Conservation (phyloP, 2,888 invertebrate genomes). For the Athalia circularis region DNA sequence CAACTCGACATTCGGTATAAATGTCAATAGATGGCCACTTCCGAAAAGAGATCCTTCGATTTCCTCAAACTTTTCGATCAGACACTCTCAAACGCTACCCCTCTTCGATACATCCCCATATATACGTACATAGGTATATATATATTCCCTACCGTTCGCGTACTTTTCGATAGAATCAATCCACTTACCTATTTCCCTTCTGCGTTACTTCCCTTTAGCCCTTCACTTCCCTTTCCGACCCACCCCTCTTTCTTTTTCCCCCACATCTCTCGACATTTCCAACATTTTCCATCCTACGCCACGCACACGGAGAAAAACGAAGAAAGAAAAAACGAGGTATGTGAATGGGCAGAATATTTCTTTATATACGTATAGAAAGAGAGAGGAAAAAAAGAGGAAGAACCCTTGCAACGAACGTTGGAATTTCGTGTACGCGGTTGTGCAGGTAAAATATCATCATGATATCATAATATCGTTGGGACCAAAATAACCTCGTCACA, state of each 20-base stretch:
- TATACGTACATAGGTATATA: too few relatives aligned
- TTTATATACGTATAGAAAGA: background rate
- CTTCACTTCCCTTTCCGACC: slow-evolving; percentile 12
- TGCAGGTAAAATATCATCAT: too few relatives aligned
- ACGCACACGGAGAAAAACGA: too few relatives aligned
- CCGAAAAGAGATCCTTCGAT: slow-evolving; percentile 34
- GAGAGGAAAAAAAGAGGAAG: background rate
- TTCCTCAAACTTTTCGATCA: slow-evolving; percentile 42
- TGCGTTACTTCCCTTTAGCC: slow-evolving; percentile 19
- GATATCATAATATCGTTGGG: too few relatives aligned
- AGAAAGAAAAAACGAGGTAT: too few relatives aligned
- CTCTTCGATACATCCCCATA: background rate
- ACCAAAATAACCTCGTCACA: too few relatives aligned
- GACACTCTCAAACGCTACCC: slow-evolving; percentile 18
- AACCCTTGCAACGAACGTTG: slow-evolving; percentile 13
- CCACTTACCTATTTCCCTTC: slow-evolving; percentile 38
- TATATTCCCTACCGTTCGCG: background rate
- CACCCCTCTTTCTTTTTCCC: background rate
- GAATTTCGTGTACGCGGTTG: background rate
- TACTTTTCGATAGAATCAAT: slow-evolving; percentile 35
- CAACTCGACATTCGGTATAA: slow-evolving; percentile 34
- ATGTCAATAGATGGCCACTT: slow-evolving; percentile 40
- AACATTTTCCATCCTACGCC: too few relatives aligned
- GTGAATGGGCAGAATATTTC: background rate
- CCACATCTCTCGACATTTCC: too few relatives aligned